Evolutionary conservation across 1,140 invertebrate genomes (phyloP).

Genomic region (Heliothis virescens): DNA sequence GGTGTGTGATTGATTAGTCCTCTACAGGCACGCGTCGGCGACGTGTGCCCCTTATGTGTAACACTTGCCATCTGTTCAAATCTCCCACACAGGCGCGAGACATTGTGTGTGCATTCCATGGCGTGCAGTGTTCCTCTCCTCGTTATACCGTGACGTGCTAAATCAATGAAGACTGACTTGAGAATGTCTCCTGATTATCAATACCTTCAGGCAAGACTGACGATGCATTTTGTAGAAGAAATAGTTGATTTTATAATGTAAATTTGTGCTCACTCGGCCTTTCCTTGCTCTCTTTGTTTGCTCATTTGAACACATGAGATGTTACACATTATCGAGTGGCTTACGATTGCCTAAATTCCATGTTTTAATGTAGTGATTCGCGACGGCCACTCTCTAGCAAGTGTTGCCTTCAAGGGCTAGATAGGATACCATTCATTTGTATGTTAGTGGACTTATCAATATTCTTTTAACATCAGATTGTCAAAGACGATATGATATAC

Average conservation of each 20-base stretch:
- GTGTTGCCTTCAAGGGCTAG: constrained; percentile 68
- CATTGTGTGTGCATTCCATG: constrained; percentile 47
- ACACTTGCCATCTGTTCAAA: constrained; percentile 81
- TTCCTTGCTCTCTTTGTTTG: constrained; percentile 77
- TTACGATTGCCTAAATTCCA: constrained; percentile 62
- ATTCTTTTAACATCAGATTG: constrained; percentile 78
- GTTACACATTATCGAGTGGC: constrained; percentile 65
- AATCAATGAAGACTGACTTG: constrained; percentile 67
- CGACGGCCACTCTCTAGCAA: constrained; percentile 60
- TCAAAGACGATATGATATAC: constrained; percentile 83
- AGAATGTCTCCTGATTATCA: constrained; percentile 55
- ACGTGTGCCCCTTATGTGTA: constrained; percentile 69
- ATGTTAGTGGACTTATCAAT: constrained; percentile 72
- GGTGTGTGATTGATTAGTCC: constrained; percentile 83
- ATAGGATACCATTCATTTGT: constrained; percentile 69
- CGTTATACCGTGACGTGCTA: constrained; percentile 54
- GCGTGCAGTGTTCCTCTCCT: constrained; percentile 38
- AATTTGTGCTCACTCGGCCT: constrained; percentile 64
- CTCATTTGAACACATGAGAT: constrained; percentile 75
- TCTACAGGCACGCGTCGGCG: constrained; percentile 59
- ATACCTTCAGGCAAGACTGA: constrained; percentile 68
- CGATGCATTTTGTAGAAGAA: constrained; percentile 72
- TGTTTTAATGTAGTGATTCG: constrained; percentile 52
- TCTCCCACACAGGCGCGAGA: constrained; percentile 52
- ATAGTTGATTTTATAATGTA: constrained; percentile 65